Evolutionary conservation across 2,797 vertebrate genomes (phyloP).

Genomic region (Anguilla megastoma): DNA sequence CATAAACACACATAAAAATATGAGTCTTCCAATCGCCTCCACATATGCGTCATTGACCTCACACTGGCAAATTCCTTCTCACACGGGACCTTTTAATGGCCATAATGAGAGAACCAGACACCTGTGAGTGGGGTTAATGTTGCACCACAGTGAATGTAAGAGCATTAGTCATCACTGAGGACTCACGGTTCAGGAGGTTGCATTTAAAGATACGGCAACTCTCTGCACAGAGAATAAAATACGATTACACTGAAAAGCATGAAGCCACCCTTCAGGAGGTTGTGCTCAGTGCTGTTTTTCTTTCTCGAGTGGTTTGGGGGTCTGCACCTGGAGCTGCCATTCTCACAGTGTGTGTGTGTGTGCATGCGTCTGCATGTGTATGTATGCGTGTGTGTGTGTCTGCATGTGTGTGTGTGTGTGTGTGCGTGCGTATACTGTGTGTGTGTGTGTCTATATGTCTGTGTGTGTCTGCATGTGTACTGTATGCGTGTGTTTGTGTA

Average conservation of each 20-base stretch:
- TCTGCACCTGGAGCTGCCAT: neutral
- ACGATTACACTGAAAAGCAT: neutral
- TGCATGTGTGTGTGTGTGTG: constrained; percentile 37
- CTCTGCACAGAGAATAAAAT: neutral
- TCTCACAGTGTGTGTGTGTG: constrained; percentile 19
- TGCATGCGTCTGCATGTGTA: constrained; percentile 32
- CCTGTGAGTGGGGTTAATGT: constrained; percentile 68
- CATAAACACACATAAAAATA: neutral
- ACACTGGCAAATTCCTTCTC: constrained; percentile 70
- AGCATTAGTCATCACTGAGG: neutral
- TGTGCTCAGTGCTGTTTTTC: neutral
- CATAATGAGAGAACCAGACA: constrained; percentile 76
- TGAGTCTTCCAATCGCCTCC: neutral
- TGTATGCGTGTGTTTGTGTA: no score
- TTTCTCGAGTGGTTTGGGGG: neutral
- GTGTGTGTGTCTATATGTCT: constrained; percentile 22
- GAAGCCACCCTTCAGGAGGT: neutral
- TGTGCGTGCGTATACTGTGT: neutral
- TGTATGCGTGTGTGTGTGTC: constrained; percentile 22
- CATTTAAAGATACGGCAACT: neutral
- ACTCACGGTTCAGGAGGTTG: neutral
- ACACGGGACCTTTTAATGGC: constrained; percentile 65
- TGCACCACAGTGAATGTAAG: neutral
- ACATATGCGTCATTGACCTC: neutral
- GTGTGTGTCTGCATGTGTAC: constrained; percentile 20